Conservation (phyloP, 1,140 invertebrate species). For the Goniozus legneri region DNA sequence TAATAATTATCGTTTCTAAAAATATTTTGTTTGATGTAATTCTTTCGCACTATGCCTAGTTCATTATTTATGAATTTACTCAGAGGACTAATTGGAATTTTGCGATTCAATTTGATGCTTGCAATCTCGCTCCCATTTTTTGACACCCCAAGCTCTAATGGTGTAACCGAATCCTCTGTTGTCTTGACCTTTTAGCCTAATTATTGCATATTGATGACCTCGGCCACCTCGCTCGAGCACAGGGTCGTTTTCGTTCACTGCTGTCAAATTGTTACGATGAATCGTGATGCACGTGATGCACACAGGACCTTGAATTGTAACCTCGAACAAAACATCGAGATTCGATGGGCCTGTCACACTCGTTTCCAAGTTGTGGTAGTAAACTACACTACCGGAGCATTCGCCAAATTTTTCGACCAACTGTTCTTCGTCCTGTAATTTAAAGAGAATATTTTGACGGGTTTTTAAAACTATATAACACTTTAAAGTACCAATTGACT, state of each 20-base stretch:
- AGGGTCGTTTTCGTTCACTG: slow-evolving; percentile 5
- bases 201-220: slow-evolving; percentile 12
- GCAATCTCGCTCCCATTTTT: slow-evolving; percentile 5
- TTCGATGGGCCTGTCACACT: slow-evolving; percentile 11
- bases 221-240: slow-evolving; percentile 13
- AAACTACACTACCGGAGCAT: slow-evolving; percentile 21
- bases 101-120: too few relatives aligned
- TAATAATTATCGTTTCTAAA: too few relatives aligned
- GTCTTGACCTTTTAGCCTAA: slow-evolving; percentile 13
- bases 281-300: slow-evolving; percentile 25
- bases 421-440: too few relatives aligned
- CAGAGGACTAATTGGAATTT: too few relatives aligned
- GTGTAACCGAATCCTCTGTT: slow-evolving; percentile 21
- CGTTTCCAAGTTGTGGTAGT: slow-evolving; percentile 31
- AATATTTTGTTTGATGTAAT: too few relatives aligned
- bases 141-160: slow-evolving; percentile 26
- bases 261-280: slow-evolving; percentile 16
- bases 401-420: slow-evolving; percentile 7
- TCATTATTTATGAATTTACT: too few relatives aligned
- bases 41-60: too few relatives aligned
- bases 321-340: slow-evolving; percentile 11
- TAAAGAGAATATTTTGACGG: too few relatives aligned
- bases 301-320: slow-evolving; percentile 16
- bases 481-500: too few relatives aligned
- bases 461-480: neutral